phyloP scores from a whole-genome alignment of 2,888 invertebrate species.

The Heterodera filipjevi region DNA sequence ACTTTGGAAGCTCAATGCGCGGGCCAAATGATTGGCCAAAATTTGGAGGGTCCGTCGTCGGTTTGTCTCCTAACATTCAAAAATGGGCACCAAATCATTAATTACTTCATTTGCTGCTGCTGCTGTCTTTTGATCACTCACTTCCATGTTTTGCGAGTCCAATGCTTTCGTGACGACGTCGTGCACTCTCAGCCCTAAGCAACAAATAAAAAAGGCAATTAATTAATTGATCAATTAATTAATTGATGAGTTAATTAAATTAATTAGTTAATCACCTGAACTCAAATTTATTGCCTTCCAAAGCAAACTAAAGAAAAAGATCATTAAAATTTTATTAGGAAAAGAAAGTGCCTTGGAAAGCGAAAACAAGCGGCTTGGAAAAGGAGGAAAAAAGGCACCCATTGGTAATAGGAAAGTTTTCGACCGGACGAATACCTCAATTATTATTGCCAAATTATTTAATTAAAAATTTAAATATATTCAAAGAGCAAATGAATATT shows the following conservation, averaged over 20 bases:
- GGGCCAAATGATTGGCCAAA: slow-evolving; percentile 52
- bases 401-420: slow-evolving; percentile 58
- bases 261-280: slow-evolving; percentile 50
- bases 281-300: slow-evolving; percentile 60
- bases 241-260: background rate
- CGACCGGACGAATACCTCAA: slow-evolving; percentile 51
- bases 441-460: background rate
- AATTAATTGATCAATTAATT: background rate
- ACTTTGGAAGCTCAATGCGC: slow-evolving; percentile 57
- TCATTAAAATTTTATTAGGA: background rate
- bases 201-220: background rate
- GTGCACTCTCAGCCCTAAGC: slow-evolving; percentile 58
- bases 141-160: slow-evolving; percentile 45
- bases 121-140: too few species aligned
- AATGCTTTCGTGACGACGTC: slow-evolving; percentile 61
- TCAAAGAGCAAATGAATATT: too few species aligned
- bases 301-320: slow-evolving; percentile 38
- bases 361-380: slow-evolving; percentile 62
- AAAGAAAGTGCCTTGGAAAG: slow-evolving; percentile 46
- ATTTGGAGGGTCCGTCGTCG: slow-evolving; percentile 51
- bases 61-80: slow-evolving; percentile 36
- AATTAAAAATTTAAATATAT: slow-evolving; percentile 11
- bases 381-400: slow-evolving; percentile 62
- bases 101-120: background rate
- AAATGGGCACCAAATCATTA: too few species aligned